Base-by-base conservation (phyloP, 2,113 vertebrate genomes). In the Prionailurus bengalensis region DNA sequence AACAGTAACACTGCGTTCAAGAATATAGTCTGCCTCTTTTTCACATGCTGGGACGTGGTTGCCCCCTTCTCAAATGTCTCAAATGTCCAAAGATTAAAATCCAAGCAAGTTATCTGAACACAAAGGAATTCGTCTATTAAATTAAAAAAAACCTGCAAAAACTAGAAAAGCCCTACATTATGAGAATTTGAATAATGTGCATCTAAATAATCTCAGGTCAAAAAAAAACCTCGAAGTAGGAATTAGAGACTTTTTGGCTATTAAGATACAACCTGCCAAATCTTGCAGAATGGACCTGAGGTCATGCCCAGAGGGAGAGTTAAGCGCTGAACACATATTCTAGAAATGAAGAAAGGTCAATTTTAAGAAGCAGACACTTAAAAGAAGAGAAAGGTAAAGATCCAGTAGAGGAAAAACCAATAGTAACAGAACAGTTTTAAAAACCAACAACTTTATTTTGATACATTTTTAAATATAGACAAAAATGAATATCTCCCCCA, bases 191-290 rank as follows among this genome's bases (percentile, higher is more conserved):
- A 86, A 29, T 29, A 48, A 66, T 83, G 16, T 6, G 9, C 88
- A 66, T 92, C 45, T 42, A 89, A 84, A 79, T 55, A 66, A 91
- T 79, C 58, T 89, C 51, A 6, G 45, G 95, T 88, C 27, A 70
- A n/a, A 70, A 65, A 78, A 14, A 45, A 45, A 45, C 45, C 45
- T 85, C 58, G 55, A 87, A 82, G 10, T 63, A 91, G 76, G 70
- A 82, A 65, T 92, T 68, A 48, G 33, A 74, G 39, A 21, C 25
- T 7, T 71, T 71, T 73, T 78, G 13, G 39, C 5, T 42, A 70
- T 63, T 42, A 80, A 96, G 71, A 81, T 31, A n/a, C 8, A 65
- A 15, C 39, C 16, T 10, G 36, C n/a, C 33, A 51, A 27, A 53
- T 45, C 63, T 45, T 11, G 36, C 61, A 39, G 6, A n/a, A 19